Conservation (phyloP, 2,113 vertebrate genomes). For the Triplophysa siluroides region DNA sequence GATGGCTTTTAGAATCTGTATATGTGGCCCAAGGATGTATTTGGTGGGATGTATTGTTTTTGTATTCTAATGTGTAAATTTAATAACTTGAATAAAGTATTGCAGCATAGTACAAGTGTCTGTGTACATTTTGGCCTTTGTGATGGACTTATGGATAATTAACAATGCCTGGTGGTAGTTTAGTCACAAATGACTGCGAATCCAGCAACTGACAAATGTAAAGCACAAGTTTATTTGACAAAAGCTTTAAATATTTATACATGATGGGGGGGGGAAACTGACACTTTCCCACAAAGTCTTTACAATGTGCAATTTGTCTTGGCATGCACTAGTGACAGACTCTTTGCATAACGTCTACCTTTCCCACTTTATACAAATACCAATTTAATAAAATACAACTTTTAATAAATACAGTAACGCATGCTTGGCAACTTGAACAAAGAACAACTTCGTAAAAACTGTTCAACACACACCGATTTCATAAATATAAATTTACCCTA, state of each 20-base stretch:
- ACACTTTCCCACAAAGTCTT: conserved; percentile 80
- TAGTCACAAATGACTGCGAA: neutral
- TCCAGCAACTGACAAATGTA: conserved; percentile 68
- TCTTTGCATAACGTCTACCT: conserved; percentile 66
- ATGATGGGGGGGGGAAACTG: conserved; percentile 78
- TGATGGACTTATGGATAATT: neutral
- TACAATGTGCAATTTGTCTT: conserved; percentile 85
- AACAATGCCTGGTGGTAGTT: neutral
- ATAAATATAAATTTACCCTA: conserved; percentile 64
- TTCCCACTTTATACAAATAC: conserved; percentile 73
- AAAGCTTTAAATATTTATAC: conserved; percentile 89
- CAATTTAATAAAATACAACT: conserved; percentile 72
- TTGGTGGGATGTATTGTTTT: conserved; percentile 46
- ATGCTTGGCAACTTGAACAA: conserved; percentile 84
- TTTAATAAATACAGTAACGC: conserved; percentile 79
- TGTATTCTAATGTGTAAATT: conserved; percentile 52
- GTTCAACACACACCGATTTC: conserved; percentile 74
- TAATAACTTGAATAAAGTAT: conserved; percentile 58
- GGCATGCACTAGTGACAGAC: conserved; percentile 79
- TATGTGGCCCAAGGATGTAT: neutral
- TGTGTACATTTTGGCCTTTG: neutral
- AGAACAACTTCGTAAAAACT: conserved; percentile 69
- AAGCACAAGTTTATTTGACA: conserved; percentile 86
- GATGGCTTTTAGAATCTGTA: conserved; percentile 15
- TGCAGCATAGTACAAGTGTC: conserved; percentile 38